Conservation (phyloP, 2,113 vertebrate genomes). For the Oryzias woworae region DNA sequence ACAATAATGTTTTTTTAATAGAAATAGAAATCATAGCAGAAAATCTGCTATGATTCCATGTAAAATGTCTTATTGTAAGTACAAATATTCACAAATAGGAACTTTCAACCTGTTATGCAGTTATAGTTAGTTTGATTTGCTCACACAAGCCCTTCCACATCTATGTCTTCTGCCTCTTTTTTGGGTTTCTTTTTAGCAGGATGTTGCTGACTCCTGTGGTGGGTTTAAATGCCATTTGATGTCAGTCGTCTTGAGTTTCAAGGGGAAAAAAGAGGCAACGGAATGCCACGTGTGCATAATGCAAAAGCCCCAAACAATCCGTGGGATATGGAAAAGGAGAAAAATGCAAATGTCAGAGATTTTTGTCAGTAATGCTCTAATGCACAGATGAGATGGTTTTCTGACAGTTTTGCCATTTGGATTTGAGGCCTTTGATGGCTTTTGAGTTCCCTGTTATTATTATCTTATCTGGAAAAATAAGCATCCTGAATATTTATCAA, state of each 20-base stretch:
- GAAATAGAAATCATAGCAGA: too few relatives aligned
- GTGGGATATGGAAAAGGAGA: conserved; percentile 9
- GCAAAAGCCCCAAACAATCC: conserved; percentile 17
- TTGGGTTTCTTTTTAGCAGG: conserved; percentile 29
- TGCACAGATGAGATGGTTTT: neutral
- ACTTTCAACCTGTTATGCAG: conserved; percentile 15
- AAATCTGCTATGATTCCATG: neutral
- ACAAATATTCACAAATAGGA: neutral
- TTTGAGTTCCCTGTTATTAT: neutral
- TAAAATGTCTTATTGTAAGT: neutral
- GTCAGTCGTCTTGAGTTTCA: conserved; percentile 29
- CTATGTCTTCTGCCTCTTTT: conserved; percentile 10
- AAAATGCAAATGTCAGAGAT: conserved; percentile 35
- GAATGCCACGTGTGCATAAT: conserved; percentile 40
- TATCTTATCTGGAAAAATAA: neutral
- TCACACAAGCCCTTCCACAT: conserved; percentile 4
- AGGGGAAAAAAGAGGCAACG: conserved; percentile 16
- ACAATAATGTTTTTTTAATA: too few relatives aligned
- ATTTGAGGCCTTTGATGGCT: neutral
- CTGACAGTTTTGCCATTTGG: neutral
- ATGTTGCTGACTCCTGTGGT: conserved; percentile 41
- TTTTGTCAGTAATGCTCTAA: conserved; percentile 9
- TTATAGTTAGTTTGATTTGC: conserved; percentile 3
- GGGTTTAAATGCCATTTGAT: conserved; percentile 58
- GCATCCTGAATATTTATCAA: neutral